Evolutionary conservation across 2,888 invertebrate genomes (phyloP).

Genomic region (Tuta absoluta): DNA sequence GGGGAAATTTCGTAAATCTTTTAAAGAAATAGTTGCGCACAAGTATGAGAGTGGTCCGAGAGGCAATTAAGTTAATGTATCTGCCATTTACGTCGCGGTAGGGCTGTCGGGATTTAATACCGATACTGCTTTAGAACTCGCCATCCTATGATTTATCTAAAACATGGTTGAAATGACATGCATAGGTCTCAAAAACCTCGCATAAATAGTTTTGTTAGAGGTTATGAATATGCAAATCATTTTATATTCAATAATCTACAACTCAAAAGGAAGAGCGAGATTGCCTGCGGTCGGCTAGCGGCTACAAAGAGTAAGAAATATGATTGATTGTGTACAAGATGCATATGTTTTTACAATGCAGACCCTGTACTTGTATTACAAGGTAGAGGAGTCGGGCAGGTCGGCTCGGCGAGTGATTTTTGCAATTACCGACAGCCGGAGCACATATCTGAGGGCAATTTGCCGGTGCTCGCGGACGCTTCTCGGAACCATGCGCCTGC

Average conservation of each 20-base stretch:
- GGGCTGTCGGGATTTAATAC: conserved; percentile 28
- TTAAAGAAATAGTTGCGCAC: conserved; percentile 18
- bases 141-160: background rate
- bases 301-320: conserved; percentile 1
- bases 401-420: conserved; percentile 65
- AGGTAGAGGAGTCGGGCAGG: conserved; percentile 32
- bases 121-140: background rate
- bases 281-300: background rate
- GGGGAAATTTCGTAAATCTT: conserved; percentile 18
- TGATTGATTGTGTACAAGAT: conserved; percentile 14
- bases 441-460: conserved; percentile 78
- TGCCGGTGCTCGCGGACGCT: conserved; percentile 73
- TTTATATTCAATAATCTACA: background rate
- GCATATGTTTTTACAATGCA: conserved; percentile 14
- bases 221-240: background rate
- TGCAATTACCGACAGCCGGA: conserved; percentile 76
- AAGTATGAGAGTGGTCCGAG: conserved; percentile 26
- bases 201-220: background rate
- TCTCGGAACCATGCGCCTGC: conserved; percentile 62
- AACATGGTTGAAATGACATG: background rate
- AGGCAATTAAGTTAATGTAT: conserved; percentile 30
- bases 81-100: conserved; percentile 33
- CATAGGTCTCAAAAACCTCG: background rate
- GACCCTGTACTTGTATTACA: conserved; percentile 8
- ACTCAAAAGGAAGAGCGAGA: background rate